Conservation (phyloP, 1,140 invertebrate species). For the Pseudachorutes palmiensis region DNA sequence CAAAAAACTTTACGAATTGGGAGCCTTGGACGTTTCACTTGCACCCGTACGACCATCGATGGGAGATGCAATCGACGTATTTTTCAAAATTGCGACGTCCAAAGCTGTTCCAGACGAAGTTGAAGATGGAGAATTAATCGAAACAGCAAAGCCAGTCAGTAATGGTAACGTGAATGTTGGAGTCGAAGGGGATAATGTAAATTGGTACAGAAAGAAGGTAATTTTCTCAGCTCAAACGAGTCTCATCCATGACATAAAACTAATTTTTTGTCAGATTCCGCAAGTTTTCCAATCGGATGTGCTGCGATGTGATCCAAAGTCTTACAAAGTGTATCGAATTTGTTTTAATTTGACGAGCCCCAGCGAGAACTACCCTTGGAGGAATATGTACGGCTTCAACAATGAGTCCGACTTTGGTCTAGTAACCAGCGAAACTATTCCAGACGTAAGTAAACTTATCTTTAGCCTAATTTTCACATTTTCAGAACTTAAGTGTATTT, state of each 20-base stretch:
- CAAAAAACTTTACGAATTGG: constrained; percentile 50
- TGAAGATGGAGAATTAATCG: neutral
- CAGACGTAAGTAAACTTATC: constrained; percentile 5
- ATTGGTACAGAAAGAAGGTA: neutral
- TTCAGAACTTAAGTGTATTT: neutral
- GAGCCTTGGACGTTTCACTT: constrained; percentile 52
- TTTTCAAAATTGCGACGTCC: constrained; percentile 15
- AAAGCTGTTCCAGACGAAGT: constrained; percentile 48
- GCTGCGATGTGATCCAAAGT: neutral
- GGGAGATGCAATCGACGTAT: constrained; percentile 2
- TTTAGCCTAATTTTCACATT: neutral
- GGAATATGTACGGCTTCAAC: constrained; percentile 2
- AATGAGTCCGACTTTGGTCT: neutral
- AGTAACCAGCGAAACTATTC: neutral
- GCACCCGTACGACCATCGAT: constrained; percentile 44
- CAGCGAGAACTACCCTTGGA: neutral
- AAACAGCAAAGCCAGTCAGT: neutral
- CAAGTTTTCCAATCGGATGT: constrained; percentile 2
- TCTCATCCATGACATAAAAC: neutral
- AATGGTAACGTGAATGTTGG: neutral
- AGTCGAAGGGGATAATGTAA: neutral
- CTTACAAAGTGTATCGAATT: constrained; percentile 15
- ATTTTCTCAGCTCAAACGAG: neutral
- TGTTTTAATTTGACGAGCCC: neutral
- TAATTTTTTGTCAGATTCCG: constrained; percentile 9